A percentile compares a stretch with the other conserved stretches of the same genome.
Conservation (phyloP, 2,113 vertebrate genomes). For the Isichthys henryi region DNA sequence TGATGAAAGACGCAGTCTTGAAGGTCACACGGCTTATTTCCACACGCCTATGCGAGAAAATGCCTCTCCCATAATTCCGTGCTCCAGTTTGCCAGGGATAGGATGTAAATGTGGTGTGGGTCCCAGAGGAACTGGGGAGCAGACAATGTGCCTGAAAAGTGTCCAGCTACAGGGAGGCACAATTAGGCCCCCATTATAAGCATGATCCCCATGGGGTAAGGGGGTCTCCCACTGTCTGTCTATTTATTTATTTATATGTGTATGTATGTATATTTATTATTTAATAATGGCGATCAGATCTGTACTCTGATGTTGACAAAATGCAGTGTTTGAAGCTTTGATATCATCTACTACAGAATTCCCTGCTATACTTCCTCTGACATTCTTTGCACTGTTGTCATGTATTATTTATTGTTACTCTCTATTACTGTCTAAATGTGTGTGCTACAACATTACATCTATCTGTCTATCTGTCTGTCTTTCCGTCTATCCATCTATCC, state of each 20-base stretch:
- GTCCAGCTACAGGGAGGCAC: neutral
- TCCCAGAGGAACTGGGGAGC: neutral
- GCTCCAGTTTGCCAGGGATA: neutral
- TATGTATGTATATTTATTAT: neutral
- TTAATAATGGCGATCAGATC: neutral
- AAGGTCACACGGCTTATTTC: neutral
- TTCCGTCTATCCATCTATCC: too few relatives aligned
- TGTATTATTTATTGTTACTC: too few relatives aligned
- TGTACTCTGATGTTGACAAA: neutral
- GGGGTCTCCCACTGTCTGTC: neutral
- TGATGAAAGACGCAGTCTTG: neutral
- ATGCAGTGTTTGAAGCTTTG: neutral
- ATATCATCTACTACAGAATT: too few relatives aligned
- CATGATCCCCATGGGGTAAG: neutral
- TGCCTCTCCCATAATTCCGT: neutral
- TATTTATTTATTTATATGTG: neutral
- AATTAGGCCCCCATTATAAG: neutral
- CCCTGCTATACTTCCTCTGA: too few relatives aligned
- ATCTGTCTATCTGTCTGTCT: too few relatives aligned
- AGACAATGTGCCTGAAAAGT: neutral
- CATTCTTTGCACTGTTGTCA: too few relatives aligned
- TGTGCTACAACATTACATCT: too few relatives aligned
- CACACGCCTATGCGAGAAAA: neutral
- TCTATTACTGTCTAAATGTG: too few relatives aligned
- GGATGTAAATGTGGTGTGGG: neutral